phyloP scores from a whole-genome alignment of 2,797 vertebrate species.

The Alca torda region DNA sequence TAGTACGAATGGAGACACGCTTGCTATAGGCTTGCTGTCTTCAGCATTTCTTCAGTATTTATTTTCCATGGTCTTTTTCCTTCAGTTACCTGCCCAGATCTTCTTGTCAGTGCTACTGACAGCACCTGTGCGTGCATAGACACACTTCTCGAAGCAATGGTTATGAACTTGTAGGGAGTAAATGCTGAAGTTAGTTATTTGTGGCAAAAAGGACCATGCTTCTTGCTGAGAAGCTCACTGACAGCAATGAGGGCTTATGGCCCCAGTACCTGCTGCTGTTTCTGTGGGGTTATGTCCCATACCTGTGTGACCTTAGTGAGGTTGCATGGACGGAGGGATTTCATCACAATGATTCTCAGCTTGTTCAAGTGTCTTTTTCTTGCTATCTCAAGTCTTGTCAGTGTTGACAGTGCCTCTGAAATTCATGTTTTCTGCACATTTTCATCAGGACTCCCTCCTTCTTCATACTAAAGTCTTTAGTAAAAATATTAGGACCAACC shows the following conservation, averaged over 20 bases:
- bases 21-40: background rate
- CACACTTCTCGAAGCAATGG: background rate
- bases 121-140: background rate
- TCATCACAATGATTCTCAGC: background rate
- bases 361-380: background rate
- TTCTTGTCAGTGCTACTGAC: background rate
- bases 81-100: background rate
- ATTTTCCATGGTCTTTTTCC: background rate
- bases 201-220: background rate
- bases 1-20: background rate
- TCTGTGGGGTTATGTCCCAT: background rate
- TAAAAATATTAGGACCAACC: background rate
- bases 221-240: background rate
- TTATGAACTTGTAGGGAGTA: background rate
- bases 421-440: background rate
- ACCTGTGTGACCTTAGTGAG: background rate
- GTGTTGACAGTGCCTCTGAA: background rate
- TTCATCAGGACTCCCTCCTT: background rate
- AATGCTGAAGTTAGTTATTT: background rate
- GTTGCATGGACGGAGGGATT: background rate
- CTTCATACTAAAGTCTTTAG: background rate
- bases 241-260: background rate
- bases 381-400: background rate
- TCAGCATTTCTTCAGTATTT: background rate
- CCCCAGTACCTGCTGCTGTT: background rate